Percentiles rank a stretch among this genome's conserved stretches.
Evolutionary conservation across 1,140 invertebrate species (phyloP).

Genomic region (Nomia melanderi): DNA sequence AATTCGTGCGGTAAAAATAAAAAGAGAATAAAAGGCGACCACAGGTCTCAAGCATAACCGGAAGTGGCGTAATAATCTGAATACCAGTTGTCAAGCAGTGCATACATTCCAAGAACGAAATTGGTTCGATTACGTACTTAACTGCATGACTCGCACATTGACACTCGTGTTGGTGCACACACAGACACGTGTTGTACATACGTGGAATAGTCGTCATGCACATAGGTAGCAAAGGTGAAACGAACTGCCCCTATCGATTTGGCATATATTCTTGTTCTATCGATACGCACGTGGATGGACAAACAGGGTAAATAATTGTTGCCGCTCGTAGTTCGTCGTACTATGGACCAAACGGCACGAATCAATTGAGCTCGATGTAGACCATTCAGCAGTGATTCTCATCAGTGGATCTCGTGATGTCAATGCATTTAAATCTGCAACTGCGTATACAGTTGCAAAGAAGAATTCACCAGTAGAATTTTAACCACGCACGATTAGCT

Average conservation of each 20-base stretch:
- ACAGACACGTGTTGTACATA: background rate
- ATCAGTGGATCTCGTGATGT: no score
- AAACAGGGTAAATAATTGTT: slow-evolving; percentile 13
- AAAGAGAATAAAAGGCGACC: no score
- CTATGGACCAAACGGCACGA: background rate
- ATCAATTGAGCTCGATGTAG: background rate
- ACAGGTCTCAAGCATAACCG: no score
- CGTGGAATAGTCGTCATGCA: background rate
- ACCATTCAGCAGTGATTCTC: no score
- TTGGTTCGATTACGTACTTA: background rate
- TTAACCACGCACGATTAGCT: no score
- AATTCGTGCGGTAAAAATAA: no score
- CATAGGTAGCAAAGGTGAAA: background rate
- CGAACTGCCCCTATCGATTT: slow-evolving; percentile 69
- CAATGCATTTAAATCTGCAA: no score
- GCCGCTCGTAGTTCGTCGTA: background rate
- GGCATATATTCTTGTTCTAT: slow-evolving; percentile 72
- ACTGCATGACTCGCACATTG: background rate
- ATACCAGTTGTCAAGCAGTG: no score
- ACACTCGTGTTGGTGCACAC: no score
- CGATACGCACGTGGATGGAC: slow-evolving; percentile 45
- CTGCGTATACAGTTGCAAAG: no score
- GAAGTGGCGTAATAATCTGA: no score
- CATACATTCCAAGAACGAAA: background rate
- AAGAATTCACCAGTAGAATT: no score